A percentile compares a stretch with the other conserved stretches of the same genome.
Evolutionary conservation across 2,113 vertebrate species (phyloP).

Genomic region (Microcebus ravelobensis): DNA sequence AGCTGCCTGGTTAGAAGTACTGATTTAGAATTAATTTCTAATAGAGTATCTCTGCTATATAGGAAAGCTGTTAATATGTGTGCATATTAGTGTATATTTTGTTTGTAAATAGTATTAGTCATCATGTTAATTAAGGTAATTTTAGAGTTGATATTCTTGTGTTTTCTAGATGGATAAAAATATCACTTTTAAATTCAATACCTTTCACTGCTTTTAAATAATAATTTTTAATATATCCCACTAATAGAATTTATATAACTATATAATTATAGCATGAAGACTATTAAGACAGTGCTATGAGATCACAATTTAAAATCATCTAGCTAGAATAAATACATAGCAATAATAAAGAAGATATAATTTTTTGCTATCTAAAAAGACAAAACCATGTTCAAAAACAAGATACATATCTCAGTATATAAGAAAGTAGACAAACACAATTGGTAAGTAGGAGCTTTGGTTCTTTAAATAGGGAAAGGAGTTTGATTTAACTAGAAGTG

Average conservation of each 20-base stretch:
- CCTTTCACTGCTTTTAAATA: not conserved
- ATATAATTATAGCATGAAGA: not conserved
- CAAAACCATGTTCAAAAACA: not conserved
- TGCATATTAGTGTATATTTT: not conserved
- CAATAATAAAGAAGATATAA: not conserved
- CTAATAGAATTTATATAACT: not conserved
- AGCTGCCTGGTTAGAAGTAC: not conserved
- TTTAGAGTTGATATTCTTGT: not conserved
- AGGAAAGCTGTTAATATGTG: not conserved
- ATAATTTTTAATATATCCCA: not conserved
- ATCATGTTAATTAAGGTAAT: not conserved
- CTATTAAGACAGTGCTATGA: not conserved
- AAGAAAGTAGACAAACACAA: not conserved
- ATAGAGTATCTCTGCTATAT: not conserved
- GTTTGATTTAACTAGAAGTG: not conserved
- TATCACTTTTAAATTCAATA: not conserved
- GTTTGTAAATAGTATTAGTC: not conserved
- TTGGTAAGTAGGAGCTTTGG: not conserved
- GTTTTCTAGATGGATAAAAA: constrained; percentile 5
- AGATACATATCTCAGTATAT: not conserved
- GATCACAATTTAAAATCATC: not conserved
- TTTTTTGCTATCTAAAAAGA: not conserved
- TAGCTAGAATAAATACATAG: not conserved
- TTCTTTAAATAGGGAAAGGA: not conserved
- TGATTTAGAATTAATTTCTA: not conserved